phyloP scores from a whole-genome alignment of 35 echinoderm and acorn worm species.

The Patiria miniata region DNA sequence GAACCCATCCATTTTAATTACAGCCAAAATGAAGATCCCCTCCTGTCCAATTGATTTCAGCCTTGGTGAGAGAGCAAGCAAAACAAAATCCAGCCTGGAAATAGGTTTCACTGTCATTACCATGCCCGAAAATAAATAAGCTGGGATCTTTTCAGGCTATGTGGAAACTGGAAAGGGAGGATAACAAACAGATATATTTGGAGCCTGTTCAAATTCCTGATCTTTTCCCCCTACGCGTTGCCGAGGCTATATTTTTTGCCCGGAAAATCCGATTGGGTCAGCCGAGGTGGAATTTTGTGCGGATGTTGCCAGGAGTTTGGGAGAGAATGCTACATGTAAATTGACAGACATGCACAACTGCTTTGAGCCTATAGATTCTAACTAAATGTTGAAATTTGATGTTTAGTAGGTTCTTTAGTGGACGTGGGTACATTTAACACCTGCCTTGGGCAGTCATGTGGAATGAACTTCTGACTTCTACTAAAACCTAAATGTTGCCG shows the following conservation, averaged over 20 bases:
- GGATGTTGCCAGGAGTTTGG: background rate
- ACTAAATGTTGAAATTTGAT: too few species aligned
- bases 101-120: background rate
- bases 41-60: too few species aligned
- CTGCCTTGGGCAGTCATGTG: too few species aligned
- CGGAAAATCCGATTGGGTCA: background rate
- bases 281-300: background rate
- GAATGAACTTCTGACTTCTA: too few species aligned
- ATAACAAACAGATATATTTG: too few species aligned
- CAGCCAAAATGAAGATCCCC: too few species aligned
- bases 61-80: too few species aligned
- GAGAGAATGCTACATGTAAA: background rate
- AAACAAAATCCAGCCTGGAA: too few species aligned
- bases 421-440: too few species aligned
- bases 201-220: background rate
- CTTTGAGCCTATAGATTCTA: background rate
- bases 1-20: too few species aligned
- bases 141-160: conserved; percentile 15
- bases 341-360: conserved; percentile 23
- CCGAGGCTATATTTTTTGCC: background rate
- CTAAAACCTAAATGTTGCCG: too few species aligned
- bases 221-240: background rate
- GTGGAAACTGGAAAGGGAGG: background rate
- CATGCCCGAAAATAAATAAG: background rate
- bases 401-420: too few species aligned